Base-by-base conservation (phyloP, 2,797 vertebrate species). In the Rhinatrema bivittatum region DNA sequence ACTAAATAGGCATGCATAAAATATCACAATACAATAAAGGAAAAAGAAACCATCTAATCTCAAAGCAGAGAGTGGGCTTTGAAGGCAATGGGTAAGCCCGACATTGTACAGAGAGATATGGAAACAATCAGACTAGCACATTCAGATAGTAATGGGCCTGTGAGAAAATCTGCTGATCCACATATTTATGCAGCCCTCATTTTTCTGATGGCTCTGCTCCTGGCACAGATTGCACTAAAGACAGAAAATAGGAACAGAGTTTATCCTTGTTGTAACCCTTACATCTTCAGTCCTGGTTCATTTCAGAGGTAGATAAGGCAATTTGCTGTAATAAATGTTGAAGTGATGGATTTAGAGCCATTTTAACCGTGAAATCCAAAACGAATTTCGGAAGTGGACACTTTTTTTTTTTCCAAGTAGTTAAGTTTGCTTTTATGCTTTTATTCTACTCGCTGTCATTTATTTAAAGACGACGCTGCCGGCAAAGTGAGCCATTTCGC, bases 371-470 rank as follows among this genome's bases (percentile, higher is more conserved):
- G 11, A 16, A 24, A 22, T 25, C 20, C 10, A 16, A 29, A 34
- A 16, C 26, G 35, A 23, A 22, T 1, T 1, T 3, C 25, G 15
- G 30, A 30, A 25, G 30, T 24, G 20, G 22, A n/a, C 15, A 26
- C 21, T 39, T 27, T n/a, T n/a, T n/a, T n/a, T n/a, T n/a, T n/a
- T 33, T 19, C 43, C 60, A 24, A 32, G 37, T 36, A n/a, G n/a
- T n/a, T n/a, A n/a, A n/a, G n/a, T n/a, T n/a, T n/a, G n/a, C n/a
- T n/a, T n/a, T n/a, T n/a, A n/a, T n/a, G n/a, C n/a, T n/a, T n/a
- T n/a, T n/a, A n/a, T n/a, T n/a, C n/a, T n/a, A n/a, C n/a, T n/a
- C n/a, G n/a, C n/a, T n/a, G n/a, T n/a, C n/a, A n/a, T n/a, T n/a
- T n/a, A n/a, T n/a, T n/a, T n/a, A n/a, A n/a, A n/a, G n/a, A n/a